Evolutionary conservation across 1,140 invertebrate species (phyloP), one percentile per base, ranked within the genome.

Genomic region (Penaeus chinensis): DNA sequence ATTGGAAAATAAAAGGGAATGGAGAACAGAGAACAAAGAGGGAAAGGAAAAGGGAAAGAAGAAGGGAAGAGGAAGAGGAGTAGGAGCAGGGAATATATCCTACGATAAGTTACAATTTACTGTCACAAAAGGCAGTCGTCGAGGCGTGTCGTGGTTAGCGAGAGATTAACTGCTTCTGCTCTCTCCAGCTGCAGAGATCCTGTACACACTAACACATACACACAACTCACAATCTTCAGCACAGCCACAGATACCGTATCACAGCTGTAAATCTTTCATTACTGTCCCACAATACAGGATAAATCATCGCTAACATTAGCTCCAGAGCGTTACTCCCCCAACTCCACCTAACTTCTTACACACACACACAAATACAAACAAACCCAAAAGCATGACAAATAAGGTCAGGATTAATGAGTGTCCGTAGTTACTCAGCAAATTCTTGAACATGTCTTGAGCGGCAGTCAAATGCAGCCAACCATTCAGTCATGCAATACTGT

Each of bases 371-470:
- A 78, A 78, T 61, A 76, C 76, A 85, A 85, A 79, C 32, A 80
- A 63, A 42, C 27, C 8, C 62, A 71, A 85, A 60, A 61, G 63
- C 84, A 80, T 85, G 77, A 85, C 77, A 80, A 85, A 85, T 85
- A 85, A 85, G 84, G 84, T 71, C 62, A 62, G 77, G 84, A 85
- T 85, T 85, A 85, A 85, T 85, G 76, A 79, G 71, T 42, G 54
- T 78, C 84, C 66, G 63, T 18, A 80, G 63, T 85, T 85, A 85
- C 84, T 85, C 84, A 85, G 76, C 84, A 69, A 61, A 80, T 80
- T 80, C 78, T 69, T 66, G 19, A 54, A 61, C 76, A 47, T 62
- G 54, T 24, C 83, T 84, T 74, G 54, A 84, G 83, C 69, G 71
- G 54, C 54, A 54, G 54, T 54, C 54, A 54, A 54, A 54, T 54